Conservation (phyloP, 2,888 invertebrate species). For the Catotricha subobsoleta region DNA sequence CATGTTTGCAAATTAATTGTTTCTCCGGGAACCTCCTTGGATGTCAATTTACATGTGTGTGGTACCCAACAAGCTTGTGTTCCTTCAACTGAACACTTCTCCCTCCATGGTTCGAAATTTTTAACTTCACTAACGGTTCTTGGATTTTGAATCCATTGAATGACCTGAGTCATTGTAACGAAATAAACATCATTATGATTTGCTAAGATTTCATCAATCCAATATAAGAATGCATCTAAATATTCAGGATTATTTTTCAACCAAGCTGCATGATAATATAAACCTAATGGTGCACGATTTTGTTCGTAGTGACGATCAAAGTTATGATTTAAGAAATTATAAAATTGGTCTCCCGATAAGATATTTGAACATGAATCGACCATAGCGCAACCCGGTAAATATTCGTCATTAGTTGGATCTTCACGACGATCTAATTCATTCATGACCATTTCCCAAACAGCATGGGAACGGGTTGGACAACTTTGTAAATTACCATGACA, state of each 20-base stretch:
- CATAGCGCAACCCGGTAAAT: constrained; percentile 82
- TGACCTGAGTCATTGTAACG: constrained; percentile 90
- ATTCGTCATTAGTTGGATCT: constrained; percentile 76
- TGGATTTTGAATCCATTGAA: constrained; percentile 91
- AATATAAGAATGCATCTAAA: constrained; percentile 78
- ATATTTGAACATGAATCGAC: constrained; percentile 90
- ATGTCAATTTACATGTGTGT: constrained; percentile 76
- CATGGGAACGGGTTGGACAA: constrained; percentile 80
- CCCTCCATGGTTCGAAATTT: constrained; percentile 89
- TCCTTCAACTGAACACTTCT: constrained; percentile 80
- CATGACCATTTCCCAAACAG: constrained; percentile 94
- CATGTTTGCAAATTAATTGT: constrained; percentile 87
- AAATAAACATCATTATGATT: constrained; percentile 85
- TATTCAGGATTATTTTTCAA: constrained; percentile 82
- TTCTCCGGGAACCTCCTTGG: constrained; percentile 86
- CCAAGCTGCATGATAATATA: constrained; percentile 91
- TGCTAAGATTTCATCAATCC: constrained; percentile 75
- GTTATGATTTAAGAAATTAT: constrained; percentile 84
- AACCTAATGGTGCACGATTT: constrained; percentile 72
- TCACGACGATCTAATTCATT: constrained; percentile 84
- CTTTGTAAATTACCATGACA: constrained; percentile 85
- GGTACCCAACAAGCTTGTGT: constrained; percentile 72
- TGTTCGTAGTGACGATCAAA: constrained; percentile 83
- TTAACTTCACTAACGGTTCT: constrained; percentile 66
- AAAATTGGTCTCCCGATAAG: constrained; percentile 80